A percentile compares a stretch with the other conserved stretches of the same genome.
Evolutionary conservation across 2,113 vertebrate genomes (phyloP).

Genomic region (Paedocypris sp.): DNA sequence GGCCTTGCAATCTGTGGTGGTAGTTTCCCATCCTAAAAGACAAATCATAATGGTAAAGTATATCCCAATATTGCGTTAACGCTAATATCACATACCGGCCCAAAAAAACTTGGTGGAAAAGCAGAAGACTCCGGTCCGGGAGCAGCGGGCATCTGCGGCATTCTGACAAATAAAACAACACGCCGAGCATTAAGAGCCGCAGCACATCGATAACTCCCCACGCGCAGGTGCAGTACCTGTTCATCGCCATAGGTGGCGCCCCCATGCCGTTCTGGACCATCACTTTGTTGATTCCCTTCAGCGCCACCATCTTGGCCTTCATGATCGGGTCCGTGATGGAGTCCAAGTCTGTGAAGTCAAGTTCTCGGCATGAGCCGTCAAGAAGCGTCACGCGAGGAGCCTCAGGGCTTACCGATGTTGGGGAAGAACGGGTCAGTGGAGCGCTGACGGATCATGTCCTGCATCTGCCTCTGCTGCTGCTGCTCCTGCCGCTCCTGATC

Average conservation of each 20-base stretch:
- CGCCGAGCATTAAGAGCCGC: neutral
- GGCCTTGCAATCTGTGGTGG: conserved; percentile 77
- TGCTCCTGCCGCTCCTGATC: conserved; percentile 96
- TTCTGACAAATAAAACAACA: conserved; percentile 51
- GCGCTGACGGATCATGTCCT: conserved; percentile 85
- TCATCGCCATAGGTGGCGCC: conserved; percentile 79
- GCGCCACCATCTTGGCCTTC: conserved; percentile 98
- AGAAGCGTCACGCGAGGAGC: too few relatives aligned
- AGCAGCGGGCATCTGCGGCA: conserved; percentile 63
- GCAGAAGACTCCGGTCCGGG: conserved; percentile 54
- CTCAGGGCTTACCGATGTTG: conserved; percentile 70
- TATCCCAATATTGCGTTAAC: neutral
- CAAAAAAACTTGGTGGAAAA: conserved; percentile 55
- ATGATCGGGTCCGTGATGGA: conserved; percentile 93
- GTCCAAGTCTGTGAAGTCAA: conserved; percentile 76
- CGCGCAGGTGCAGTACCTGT: too few relatives aligned
- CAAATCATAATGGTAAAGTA: neutral
- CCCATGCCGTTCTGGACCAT: conserved; percentile 85
- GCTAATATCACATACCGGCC: conserved; percentile 65
- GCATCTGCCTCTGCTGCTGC: conserved; percentile 96
- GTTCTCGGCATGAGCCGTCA: too few relatives aligned
- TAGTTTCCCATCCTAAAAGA: conserved; percentile 77
- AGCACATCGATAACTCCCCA: too few relatives aligned
- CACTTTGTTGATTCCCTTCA: conserved; percentile 97
- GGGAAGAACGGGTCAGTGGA: conserved; percentile 73